phyloP scores from a whole-genome alignment of 2,797 vertebrate genomes.

The Valencia hispanica region DNA sequence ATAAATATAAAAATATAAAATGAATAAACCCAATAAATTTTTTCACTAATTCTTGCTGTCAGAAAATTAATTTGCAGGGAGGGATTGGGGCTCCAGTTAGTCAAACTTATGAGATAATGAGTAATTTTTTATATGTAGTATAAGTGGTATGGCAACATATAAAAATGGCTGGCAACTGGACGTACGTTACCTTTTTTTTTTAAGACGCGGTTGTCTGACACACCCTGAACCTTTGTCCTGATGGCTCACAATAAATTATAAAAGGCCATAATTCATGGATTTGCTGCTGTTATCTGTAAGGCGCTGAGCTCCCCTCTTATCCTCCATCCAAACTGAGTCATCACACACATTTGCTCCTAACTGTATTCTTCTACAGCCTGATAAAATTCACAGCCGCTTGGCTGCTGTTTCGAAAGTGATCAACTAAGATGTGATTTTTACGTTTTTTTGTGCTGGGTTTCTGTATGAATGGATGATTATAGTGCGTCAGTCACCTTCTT shows the following conservation, averaged over 20 bases:
- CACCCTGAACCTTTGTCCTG: conserved; percentile 55
- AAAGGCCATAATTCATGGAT: conserved; percentile 36
- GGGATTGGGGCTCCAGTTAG: neutral
- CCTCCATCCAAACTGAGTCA: conserved; percentile 23
- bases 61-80: no score
- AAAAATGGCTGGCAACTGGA: neutral
- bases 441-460: neutral
- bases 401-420: neutral
- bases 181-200: neutral
- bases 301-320: conserved; percentile 12
- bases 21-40: no score
- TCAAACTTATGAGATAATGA: conserved; percentile 12
- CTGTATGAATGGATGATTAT: conserved; percentile 8
- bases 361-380: neutral
- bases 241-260: conserved; percentile 34
- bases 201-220: conserved; percentile 18
- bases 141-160: conserved; percentile 3
- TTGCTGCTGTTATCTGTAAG: conserved; percentile 40
- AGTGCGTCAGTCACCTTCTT: conserved; percentile 23
- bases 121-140: neutral
- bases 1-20: no score
- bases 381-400: neutral
- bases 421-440: neutral
- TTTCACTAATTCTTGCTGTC: no score
- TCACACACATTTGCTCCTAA: conserved; percentile 11